Evolutionary conservation across 2,113 vertebrate genomes (phyloP), one percentile per base, ranked within the genome.

Genomic region (Hystrix brachyura): DNA sequence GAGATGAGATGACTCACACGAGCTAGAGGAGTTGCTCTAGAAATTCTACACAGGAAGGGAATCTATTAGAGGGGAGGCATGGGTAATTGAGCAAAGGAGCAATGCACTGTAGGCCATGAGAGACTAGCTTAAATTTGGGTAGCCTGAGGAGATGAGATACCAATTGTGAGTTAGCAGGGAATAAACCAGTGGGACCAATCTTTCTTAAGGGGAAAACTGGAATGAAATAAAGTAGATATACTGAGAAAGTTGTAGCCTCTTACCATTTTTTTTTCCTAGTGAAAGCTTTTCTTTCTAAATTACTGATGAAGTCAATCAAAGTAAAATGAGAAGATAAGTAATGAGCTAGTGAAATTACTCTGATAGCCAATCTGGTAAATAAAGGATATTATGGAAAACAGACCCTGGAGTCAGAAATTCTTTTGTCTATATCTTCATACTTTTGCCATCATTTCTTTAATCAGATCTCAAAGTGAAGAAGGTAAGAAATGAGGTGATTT

Each of bases 161-260:
- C 23, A 83, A 79, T 86, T 78, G 76, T 67, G 21, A 97, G 64
- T 90, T 90, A 79, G 53, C 32, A 17, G 46, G 19, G 80, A 32
- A n/a, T 82, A 15, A 83, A 55, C 29, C 8, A 95, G 76, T 72
- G 38, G 0, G 93, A 13, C 62, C 65, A 85, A 96, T 2, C 8
- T 91, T 62, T 32, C 25, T 55, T 48, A 87, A 83, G 86, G 67
- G 64, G 51, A 60, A 95, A 97, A 90, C 7, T 38, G 62, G 96
- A 62, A 78, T 60, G 7, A 3, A 83, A 27, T 60, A 64, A 71
- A 79, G 48, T 46, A 0, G 34, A 74, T 17, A 86, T 78, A 57
- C 1, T 86, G 48, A 89, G 62, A 76, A 94, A 88, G 25, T 2
- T 62, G 55, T 10, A 55, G 5, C 5, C 69, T 79, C 3, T 87